A percentile compares a stretch with the other conserved stretches of the same genome.
Evolutionary conservation across 2,797 vertebrate genomes (phyloP).

Genomic region (Sebastes taczanowskii): DNA sequence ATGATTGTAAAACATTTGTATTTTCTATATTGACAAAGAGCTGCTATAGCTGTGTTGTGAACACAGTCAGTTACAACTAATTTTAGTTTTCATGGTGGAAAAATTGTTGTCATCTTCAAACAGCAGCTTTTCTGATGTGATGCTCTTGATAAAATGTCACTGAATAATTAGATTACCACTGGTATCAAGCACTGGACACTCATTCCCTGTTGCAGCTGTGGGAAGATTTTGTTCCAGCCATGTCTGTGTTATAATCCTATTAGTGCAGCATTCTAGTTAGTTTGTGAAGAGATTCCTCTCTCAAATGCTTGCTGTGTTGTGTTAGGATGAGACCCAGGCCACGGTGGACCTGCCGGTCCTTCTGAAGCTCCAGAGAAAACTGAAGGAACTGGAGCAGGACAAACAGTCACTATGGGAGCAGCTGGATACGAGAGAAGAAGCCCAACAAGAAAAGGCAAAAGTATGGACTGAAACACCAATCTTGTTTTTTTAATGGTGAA

Average conservation of each 20-base stretch:
- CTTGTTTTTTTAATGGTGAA: background rate
- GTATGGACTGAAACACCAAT: slow-evolving; percentile 58
- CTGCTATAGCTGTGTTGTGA: background rate
- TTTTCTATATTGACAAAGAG: background rate
- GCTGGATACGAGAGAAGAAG: slow-evolving; percentile 90
- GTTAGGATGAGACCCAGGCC: slow-evolving; percentile 79
- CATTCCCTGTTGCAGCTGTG: background rate
- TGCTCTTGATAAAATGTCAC: background rate
- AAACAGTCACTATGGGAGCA: slow-evolving; percentile 90
- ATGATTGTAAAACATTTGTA: background rate
- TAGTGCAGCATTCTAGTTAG: slow-evolving; percentile 47
- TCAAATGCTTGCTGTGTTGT: slow-evolving; percentile 30
- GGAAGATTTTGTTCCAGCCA: background rate
- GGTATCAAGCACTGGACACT: background rate
- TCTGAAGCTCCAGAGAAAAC: slow-evolving; percentile 93
- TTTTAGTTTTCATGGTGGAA: background rate
- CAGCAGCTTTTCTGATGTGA: background rate
- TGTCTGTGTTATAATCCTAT: slow-evolving; percentile 35
- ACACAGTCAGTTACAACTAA: background rate
- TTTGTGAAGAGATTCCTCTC: slow-evolving; percentile 12
- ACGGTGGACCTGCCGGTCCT: slow-evolving; percentile 91
- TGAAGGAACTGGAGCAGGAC: slow-evolving; percentile 92
- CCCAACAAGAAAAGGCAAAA: slow-evolving; percentile 85
- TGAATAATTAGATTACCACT: background rate
- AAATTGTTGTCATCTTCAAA: background rate